phyloP scores from a whole-genome alignment of 2,797 vertebrate species.

The Margarornis squamiger region DNA sequence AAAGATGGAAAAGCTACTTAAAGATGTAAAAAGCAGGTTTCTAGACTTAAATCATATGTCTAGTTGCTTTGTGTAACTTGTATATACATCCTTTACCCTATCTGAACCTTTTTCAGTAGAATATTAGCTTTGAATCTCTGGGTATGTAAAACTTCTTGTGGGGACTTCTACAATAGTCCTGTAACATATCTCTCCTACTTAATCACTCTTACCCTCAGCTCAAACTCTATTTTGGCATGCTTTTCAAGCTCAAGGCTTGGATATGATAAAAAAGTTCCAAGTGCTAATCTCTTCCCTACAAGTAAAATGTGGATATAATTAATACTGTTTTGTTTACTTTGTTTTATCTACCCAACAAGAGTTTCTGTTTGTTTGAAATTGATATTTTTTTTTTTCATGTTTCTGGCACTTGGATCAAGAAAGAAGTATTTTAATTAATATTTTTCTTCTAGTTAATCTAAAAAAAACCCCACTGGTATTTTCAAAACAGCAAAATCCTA shows the following conservation, averaged over 20 bases:
- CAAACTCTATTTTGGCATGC: not conserved
- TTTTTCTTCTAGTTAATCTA: not conserved
- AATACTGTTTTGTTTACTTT: conserved; percentile 50
- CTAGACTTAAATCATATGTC: not conserved
- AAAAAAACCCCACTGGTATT: not conserved
- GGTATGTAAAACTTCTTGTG: not conserved
- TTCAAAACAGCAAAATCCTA: conserved; percentile 3
- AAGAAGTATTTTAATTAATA: conserved; percentile 29
- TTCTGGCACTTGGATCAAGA: conserved; percentile 25
- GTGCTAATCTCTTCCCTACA: conserved; percentile 28
- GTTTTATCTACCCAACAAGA: conserved; percentile 37
- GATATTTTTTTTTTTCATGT: not conserved
- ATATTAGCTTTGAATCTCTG: not conserved
- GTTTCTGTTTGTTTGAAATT: conserved; percentile 21
- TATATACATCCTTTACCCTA: not conserved
- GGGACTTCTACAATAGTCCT: not conserved
- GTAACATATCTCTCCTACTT: not conserved
- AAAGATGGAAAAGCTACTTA: not conserved
- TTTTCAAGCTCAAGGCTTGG: conserved; percentile 34
- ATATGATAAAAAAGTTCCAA: conserved; percentile 54
- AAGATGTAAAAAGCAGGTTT: not conserved
- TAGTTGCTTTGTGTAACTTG: not conserved
- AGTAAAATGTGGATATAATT: conserved; percentile 64
- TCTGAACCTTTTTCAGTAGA: not conserved
- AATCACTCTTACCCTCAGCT: not conserved